These are phyloP conservation scores for Chrysomallon squamiferum DNA, from an alignment of 1,140 invertebrate genomes.

Conservation along the genomic window DNA sequence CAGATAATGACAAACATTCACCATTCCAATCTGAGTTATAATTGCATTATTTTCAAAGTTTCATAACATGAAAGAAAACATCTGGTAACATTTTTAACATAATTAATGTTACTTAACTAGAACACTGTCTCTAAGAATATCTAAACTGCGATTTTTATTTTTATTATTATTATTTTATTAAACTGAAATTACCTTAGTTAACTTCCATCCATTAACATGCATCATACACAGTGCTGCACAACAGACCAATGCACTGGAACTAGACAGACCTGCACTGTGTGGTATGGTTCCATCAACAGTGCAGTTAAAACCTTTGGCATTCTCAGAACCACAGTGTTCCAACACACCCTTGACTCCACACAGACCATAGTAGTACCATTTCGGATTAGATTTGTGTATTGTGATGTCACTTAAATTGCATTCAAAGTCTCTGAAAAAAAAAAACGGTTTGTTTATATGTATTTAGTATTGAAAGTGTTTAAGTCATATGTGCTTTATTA, in stretches of 20 bases:
- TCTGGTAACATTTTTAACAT: no score
- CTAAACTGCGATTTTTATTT: no score
- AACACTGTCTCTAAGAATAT: no score
- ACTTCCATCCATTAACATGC: conserved; percentile 68
- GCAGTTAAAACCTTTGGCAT: conserved; percentile 72
- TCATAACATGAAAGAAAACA: no score
- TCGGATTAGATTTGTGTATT: conserved; percentile 66
- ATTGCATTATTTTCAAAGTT: no score
- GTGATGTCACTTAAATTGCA: conserved; percentile 61
- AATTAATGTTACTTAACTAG: no score
- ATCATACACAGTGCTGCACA: conserved; percentile 85
- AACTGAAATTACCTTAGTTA: conserved; percentile 58
- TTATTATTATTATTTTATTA: no score
- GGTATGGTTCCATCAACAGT: conserved; percentile 88
- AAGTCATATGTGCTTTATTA: no score
- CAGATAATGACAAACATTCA: no score
- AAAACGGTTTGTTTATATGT: no score
- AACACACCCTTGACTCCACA: conserved; percentile 87
- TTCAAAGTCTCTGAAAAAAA: conserved; percentile 48
- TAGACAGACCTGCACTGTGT: conserved; percentile 90
- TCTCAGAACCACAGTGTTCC: conserved; percentile 34
- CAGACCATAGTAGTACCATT: conserved; percentile 94
- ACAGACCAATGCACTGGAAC: conserved; percentile 96
- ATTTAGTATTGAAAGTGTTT: no score
- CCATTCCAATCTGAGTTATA: no score